These are phyloP conservation scores for Polypedilum vanderplanki DNA, from an alignment of 1,140 invertebrate species.

Conservation along the genomic window DNA sequence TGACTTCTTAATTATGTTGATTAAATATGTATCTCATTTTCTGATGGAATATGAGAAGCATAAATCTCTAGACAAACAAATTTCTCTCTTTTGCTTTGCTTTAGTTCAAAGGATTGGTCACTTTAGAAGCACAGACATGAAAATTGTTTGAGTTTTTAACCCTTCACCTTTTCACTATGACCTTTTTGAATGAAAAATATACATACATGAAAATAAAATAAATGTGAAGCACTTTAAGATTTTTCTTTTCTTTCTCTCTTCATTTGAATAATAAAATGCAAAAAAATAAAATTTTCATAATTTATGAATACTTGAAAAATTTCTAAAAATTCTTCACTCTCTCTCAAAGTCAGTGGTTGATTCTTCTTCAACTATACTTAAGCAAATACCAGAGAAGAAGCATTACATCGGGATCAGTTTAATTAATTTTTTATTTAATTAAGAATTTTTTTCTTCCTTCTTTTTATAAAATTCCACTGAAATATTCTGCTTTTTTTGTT, in stretches of 20 bases:
- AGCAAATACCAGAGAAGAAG: slow-evolving; percentile 3
- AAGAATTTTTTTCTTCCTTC: slow-evolving; percentile 23
- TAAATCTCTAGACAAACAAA: slow-evolving; percentile 11
- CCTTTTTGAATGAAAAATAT: background rate
- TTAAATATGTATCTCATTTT: background rate
- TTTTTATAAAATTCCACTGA: background rate
- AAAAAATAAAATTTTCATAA: slow-evolving; percentile 25
- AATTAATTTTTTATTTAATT: slow-evolving; percentile 29
- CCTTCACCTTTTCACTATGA: background rate
- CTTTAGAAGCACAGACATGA: too few species aligned
- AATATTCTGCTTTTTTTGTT: background rate
- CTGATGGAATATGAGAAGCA: background rate
- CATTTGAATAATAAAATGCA: slow-evolving; percentile 20
- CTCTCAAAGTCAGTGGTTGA: background rate
- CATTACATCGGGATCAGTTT: background rate
- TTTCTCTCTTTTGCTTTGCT: background rate
- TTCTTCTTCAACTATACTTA: background rate
- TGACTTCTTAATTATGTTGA: slow-evolving; percentile 23
- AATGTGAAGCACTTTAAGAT: slow-evolving; percentile 11
- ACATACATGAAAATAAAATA: background rate
- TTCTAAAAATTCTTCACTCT: background rate
- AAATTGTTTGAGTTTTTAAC: background rate
- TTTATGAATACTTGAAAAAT: slow-evolving; percentile 22
- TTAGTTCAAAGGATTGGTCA: background rate
- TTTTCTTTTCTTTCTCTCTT: background rate